Evolutionary conservation across 2,888 invertebrate genomes (phyloP).

Genomic region (Strigamia maritima): DNA sequence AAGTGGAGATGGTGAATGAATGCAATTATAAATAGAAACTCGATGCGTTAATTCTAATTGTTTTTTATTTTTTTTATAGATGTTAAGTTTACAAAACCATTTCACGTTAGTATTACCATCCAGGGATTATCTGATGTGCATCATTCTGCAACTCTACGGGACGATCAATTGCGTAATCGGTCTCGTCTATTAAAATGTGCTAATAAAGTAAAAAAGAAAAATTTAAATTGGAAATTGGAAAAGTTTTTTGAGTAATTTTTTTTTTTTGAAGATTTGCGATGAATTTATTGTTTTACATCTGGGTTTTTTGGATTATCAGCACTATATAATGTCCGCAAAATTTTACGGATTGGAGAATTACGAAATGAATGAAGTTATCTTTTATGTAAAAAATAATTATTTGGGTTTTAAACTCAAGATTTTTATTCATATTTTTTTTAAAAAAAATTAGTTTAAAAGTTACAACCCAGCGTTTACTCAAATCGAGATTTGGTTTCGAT

Average conservation of each 20-base stretch:
- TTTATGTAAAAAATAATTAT: constrained; percentile 45
- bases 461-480: constrained; percentile 95
- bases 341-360: constrained; percentile 84
- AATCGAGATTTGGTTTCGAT: constrained; percentile 95
- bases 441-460: constrained; percentile 77
- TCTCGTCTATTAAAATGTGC: constrained; percentile 67
- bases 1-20: neutral
- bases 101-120: constrained; percentile 78
- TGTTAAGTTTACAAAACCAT: constrained; percentile 84
- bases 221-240: neutral
- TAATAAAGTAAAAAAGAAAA: neutral
- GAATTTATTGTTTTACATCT: constrained; percentile 85
- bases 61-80: constrained; percentile 59
- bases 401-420: neutral
- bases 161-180: constrained; percentile 67
- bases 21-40: neutral
- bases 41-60: constrained; percentile 12
- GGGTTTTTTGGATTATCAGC: constrained; percentile 81
- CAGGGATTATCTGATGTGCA: constrained; percentile 76
- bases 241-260: constrained; percentile 30
- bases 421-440: constrained; percentile 40
- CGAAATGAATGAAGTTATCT: constrained; percentile 70
- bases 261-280: constrained; percentile 69
- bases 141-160: constrained; percentile 65
- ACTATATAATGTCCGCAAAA: constrained; percentile 77